Evolutionary conservation across 2,888 invertebrate genomes (phyloP).

Genomic region (Hypercompe scribonia): DNA sequence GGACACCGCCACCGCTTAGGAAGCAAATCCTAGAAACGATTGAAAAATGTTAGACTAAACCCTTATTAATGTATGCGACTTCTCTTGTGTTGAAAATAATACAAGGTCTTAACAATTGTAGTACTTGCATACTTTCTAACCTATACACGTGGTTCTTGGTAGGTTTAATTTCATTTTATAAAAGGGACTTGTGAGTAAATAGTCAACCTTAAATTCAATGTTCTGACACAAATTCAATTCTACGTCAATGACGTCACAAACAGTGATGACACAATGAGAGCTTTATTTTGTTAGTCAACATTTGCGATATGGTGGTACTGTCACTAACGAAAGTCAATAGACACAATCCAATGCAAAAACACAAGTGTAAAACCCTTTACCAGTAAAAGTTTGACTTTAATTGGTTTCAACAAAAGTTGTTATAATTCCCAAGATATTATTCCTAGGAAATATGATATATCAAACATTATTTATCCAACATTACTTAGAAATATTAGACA

Average conservation of each 20-base stretch:
- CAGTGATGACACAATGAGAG: conserved; percentile 28
- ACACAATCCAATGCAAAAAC: neutral
- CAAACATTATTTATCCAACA: no score
- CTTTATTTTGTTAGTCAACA: conserved; percentile 28
- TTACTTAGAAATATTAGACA: no score
- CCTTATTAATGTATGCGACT: neutral
- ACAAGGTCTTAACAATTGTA: neutral
- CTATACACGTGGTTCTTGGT: neutral
- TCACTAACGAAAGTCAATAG: conserved; percentile 11
- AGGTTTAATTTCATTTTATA: neutral
- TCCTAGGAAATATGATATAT: no score
- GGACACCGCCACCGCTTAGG: no score
- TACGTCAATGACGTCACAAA: conserved; percentile 40
- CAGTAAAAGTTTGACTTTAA: neutral
- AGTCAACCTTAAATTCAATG: conserved; percentile 40
- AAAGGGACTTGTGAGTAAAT: conserved; percentile 41
- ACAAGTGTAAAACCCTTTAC: neutral
- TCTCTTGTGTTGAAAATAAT: neutral
- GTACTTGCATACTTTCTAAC: neutral
- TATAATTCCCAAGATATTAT: no score
- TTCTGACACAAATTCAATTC: conserved; percentile 50
- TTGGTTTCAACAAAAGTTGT: neutral
- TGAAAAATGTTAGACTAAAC: no score
- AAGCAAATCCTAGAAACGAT: no score
- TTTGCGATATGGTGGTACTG: conserved; percentile 3